Evolutionary conservation across 1,140 invertebrate species (phyloP), one percentile per base, ranked within the genome.

Genomic region (Myzus persicae): DNA sequence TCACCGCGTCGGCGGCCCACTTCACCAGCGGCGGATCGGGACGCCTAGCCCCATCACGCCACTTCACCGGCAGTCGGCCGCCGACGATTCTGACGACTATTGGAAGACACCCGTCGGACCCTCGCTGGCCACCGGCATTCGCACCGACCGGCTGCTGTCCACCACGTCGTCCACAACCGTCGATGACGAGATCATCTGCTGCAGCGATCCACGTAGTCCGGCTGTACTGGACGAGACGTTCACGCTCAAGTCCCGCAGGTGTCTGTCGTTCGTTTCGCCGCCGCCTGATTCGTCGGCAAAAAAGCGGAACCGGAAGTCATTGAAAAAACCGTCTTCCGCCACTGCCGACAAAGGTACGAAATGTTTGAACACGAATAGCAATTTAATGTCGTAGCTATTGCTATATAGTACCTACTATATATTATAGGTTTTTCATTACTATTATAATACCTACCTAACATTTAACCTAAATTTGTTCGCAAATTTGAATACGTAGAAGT

Each of bases 191-290:
- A 90, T 94, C 76, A 90, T 94, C 81, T 67, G 89, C 51, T 81
- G 67, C 88, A 42, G 82, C 26, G 26, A 93, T 24, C 92, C 93
- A 48, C 44, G 93, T 84, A 42, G 91, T 84, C 40, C 94, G 94
- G 82, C 95, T 94, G 22, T n/a, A 90, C n/a, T 94, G 93, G 36
- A 59, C 94, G 48, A 94, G 93, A 22, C 94, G 84, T 94, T 93
- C 38, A 94, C 93, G 42, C 94, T 94, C 18, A 93, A 94, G 38
- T 95, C 94, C 4, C 48, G 95, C 38, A 93, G 94, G 42, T 95
- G 95, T 90, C 87, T 95, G 24, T 93, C 93, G 18, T 95, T 94
- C 93, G 94, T 94, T 36, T 95, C 94, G 20, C 94, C 94, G 40
- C 54, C 59, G 40, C 93, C 76, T 5, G 93, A 93, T 84, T 91